These are phyloP conservation scores for Arizona elegans DNA, from an alignment of 2,113 vertebrate genomes.

Conservation along the genomic window DNA sequence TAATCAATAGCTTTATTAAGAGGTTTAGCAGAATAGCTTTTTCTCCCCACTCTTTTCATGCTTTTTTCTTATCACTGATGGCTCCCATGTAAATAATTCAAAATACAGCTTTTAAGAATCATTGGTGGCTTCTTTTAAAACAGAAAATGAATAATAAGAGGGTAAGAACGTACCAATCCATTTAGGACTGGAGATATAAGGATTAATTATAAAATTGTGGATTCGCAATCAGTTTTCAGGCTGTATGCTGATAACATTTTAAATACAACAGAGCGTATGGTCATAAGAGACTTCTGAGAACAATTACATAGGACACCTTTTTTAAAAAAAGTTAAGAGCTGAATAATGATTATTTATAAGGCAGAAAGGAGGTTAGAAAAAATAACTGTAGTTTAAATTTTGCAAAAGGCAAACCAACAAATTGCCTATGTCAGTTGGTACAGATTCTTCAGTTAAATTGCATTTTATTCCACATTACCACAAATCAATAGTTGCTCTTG, in stretches of 20 bases:
- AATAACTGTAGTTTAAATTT: not conserved
- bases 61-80: not conserved
- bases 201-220: constrained; percentile 3
- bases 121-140: not conserved
- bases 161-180: not conserved
- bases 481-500: not conserved
- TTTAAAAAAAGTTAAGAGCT: not conserved
- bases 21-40: not conserved
- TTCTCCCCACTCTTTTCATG: not conserved
- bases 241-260: not conserved
- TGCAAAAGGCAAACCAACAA: not conserved
- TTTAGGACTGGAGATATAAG: not conserved
- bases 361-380: not conserved
- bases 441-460: not conserved
- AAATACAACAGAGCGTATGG: not conserved
- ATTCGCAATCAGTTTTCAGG: not conserved
- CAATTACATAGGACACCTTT: not conserved
- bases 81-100: not conserved
- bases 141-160: not conserved
- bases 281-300: not conserved
- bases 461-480: not conserved
- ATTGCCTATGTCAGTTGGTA: not conserved
- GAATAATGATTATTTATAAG: not conserved
- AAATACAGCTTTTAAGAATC: not conserved
- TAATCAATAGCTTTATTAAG: not conserved